Evolutionary conservation across 35 echinoderm and acorn worm species (phyloP).

Genomic region (Strongylocentrotus purpuratus): DNA sequence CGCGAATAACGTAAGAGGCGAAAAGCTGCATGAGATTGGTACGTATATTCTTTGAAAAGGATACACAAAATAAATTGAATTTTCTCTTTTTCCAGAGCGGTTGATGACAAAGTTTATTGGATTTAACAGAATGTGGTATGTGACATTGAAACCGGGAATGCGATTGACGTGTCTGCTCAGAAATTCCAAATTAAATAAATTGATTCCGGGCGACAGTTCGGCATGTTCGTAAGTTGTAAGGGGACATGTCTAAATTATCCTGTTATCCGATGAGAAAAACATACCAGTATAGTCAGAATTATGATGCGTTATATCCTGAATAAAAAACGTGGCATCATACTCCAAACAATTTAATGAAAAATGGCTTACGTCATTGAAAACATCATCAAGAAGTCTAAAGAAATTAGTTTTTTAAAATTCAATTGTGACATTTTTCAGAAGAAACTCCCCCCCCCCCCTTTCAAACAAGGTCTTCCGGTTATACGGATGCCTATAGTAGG

Average conservation of each 20-base stretch:
- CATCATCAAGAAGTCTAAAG: no score
- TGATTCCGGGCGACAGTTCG: background rate
- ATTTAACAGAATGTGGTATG: background rate
- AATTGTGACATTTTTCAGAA: no score
- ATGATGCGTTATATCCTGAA: background rate
- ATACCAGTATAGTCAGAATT: background rate
- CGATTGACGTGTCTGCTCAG: background rate
- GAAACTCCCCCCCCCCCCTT: no score
- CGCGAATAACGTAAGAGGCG: no score
- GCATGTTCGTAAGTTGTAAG: background rate
- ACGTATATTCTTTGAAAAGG: background rate
- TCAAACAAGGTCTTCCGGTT: no score
- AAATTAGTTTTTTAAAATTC: no score
- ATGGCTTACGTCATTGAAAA: background rate
- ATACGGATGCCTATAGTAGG: no score
- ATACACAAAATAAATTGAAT: background rate
- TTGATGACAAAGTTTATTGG: background rate
- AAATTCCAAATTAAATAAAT: background rate
- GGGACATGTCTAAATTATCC: background rate
- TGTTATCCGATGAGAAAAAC: background rate
- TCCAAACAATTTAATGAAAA: background rate
- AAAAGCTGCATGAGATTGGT: no score
- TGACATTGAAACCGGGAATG: background rate
- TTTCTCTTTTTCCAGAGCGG: background rate
- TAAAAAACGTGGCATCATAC: background rate